Base-by-base conservation (phyloP, 1,140 invertebrate genomes). In the Marisa cornuarietis region DNA sequence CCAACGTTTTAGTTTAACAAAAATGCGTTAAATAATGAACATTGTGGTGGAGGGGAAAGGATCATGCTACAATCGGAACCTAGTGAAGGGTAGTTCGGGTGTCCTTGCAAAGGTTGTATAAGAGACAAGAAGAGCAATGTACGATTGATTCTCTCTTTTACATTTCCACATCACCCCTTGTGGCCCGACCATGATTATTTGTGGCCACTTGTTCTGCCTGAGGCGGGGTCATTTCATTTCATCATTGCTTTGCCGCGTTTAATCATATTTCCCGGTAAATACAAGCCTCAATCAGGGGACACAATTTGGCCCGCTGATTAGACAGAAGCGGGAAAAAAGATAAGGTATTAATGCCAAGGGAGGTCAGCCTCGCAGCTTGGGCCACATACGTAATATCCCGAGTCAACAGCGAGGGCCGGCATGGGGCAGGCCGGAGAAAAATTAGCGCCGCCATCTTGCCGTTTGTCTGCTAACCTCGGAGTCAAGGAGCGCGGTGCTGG, bases 241-340 rank as follows among this genome's bases (percentile, higher is more conserved):
- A 77, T 77, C 76, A 77, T 65, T 54, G 76, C 76, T 77, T 77
- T 68, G 63, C 76, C 65, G 65, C 65, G 63, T 77, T 77, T 77
- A 77, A 77, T 77, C 76, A 77, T 77, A 77, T 77, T 77, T 77
- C 76, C 76, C 20, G 63, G 76, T 77, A 77, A 77, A 77, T 77
- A 77, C 31, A 77, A 77, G 68, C 65, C 63, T 77, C 76, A 77
- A 77, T 77, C 76, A 77, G 76, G 68, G 68, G 52, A 65, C 63
- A 66, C 76, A 66, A 49, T 52, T 77, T 77, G 51, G n/a, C 71
- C 51, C 49, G 26, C 49, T 69, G 76, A 77, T 77, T 77, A 69
- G 76, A 77, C 76, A 77, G 42, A 52, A 24, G 76, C 63, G 62
- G 63, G 76, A 51, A 54, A 77, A 77, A 77, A 77, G 76, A 77